Conservation (phyloP, 2,888 invertebrate genomes). For the Metallyticus violacea region DNA sequence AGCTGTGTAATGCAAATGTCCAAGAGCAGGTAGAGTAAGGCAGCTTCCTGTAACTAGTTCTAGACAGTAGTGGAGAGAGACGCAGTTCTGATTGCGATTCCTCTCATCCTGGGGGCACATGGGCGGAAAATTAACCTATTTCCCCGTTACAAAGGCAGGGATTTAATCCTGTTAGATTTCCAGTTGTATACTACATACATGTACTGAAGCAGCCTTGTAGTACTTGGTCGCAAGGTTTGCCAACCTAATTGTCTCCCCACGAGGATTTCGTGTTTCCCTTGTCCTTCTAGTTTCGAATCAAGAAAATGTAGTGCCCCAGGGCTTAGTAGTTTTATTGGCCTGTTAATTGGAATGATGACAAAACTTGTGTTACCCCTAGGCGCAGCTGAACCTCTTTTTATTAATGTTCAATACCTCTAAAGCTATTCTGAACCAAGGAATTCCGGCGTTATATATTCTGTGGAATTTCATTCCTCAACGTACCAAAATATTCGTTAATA, state of each 20-base stretch:
- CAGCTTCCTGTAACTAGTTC: neutral
- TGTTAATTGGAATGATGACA: neutral
- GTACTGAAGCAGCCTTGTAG: no score
- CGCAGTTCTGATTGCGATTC: slow-evolving; percentile 41
- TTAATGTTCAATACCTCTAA: neutral
- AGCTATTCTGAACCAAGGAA: neutral
- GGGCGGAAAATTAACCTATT: slow-evolving; percentile 50
- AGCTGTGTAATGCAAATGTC: neutral
- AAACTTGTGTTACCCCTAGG: neutral
- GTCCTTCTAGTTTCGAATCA: neutral
- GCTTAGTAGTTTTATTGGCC: neutral
- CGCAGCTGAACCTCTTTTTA: neutral
- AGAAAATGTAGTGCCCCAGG: neutral
- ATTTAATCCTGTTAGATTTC: slow-evolving; percentile 41
- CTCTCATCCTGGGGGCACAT: slow-evolving; percentile 45
- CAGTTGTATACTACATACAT: neutral
- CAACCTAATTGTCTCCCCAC: neutral
- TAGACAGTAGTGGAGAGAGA: neutral
- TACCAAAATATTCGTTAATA: no score
- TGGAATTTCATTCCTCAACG: no score
- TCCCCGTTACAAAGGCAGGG: slow-evolving; percentile 46
- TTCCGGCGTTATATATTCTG: no score
- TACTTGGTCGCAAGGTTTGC: neutral
- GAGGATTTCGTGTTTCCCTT: neutral
- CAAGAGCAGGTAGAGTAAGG: neutral